A percentile compares a stretch with the other conserved stretches of the same genome.
Evolutionary conservation across 2,797 vertebrate species (phyloP).

Genomic region (Diglossa cyanea): DNA sequence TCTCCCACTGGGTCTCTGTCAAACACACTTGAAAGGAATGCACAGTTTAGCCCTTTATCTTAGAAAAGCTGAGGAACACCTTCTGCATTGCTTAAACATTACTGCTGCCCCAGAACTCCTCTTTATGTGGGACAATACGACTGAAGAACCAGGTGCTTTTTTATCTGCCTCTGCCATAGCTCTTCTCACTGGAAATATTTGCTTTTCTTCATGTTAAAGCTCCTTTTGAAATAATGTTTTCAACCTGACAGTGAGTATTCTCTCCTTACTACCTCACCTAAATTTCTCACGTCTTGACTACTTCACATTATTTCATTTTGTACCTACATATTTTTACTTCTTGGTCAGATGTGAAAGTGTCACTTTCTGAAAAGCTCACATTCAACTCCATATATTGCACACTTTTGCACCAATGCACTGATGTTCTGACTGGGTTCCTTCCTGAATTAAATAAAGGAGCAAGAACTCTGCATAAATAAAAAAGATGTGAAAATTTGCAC

Average conservation of each 20-base stretch:
- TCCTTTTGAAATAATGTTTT: background rate
- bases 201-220: background rate
- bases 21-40: background rate
- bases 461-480: background rate
- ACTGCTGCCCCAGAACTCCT: background rate
- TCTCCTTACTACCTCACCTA: background rate
- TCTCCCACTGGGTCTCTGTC: background rate
- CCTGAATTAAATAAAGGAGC: background rate
- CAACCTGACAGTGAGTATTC: background rate
- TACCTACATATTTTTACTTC: background rate
- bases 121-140: background rate
- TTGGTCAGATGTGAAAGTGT: background rate
- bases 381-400: background rate
- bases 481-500: background rate
- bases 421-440: background rate
- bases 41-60: background rate
- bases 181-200: background rate
- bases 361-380: background rate
- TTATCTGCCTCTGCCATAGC: accelerated
- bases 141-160: background rate
- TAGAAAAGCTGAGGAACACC: background rate
- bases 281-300: background rate
- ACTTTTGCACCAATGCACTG: background rate
- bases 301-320: background rate
- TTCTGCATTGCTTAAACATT: background rate